Conservation (phyloP, 2,888 invertebrate species). For the Cheilosia vulpina region DNA sequence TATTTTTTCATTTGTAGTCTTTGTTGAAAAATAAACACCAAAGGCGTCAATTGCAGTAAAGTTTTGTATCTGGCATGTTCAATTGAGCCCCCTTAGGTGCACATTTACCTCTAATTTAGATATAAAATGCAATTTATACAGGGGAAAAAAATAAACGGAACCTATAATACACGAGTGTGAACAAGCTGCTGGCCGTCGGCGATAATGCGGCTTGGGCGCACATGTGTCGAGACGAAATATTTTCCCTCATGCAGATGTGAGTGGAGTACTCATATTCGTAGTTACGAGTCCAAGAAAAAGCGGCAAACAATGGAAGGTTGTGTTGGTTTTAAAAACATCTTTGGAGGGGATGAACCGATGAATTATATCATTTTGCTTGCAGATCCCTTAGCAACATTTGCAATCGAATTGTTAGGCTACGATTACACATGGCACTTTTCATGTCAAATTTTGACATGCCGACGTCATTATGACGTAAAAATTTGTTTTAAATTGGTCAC, state of each 20-base stretch:
- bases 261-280: too few relatives aligned
- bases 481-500: too few relatives aligned
- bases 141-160: background rate
- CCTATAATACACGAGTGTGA: slow-evolving; percentile 15
- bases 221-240: background rate
- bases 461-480: too few relatives aligned
- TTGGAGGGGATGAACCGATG: too few relatives aligned
- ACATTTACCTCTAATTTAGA: slow-evolving; percentile 60
- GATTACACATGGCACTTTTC: too few relatives aligned
- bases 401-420: too few relatives aligned
- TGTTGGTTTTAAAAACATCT: too few relatives aligned
- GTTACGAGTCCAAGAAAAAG: too few relatives aligned
- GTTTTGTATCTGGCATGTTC: slow-evolving; percentile 66
- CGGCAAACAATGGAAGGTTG: too few relatives aligned
- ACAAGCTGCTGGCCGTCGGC: slow-evolving; percentile 11
- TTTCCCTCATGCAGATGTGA: background rate
- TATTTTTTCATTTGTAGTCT: slow-evolving; percentile 4
- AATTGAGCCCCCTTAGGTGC: slow-evolving; percentile 55
- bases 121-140: slow-evolving; percentile 21
- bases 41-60: slow-evolving; percentile 68
- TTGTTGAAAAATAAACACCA: slow-evolving; percentile 58
- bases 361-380: too few relatives aligned
- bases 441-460: too few relatives aligned
- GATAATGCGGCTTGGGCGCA: background rate
- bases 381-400: too few relatives aligned